A percentile compares a stretch with the other conserved stretches of the same genome.
These are phyloP conservation scores for Eubasilissa regina DNA, from an alignment of 1,140 invertebrate species.

Conservation along the genomic window DNA sequence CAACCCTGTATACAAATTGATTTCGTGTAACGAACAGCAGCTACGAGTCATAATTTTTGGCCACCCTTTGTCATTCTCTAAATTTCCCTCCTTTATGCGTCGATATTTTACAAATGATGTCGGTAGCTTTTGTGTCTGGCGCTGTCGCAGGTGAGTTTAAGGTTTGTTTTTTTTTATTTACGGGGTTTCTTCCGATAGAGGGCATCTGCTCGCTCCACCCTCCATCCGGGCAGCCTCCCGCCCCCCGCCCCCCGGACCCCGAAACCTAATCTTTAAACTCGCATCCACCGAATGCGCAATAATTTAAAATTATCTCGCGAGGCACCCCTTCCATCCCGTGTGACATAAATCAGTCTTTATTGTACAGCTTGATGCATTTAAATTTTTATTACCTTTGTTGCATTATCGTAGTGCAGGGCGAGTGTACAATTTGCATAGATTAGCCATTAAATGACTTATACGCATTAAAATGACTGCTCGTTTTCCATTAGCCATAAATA, in stretches of 20 bases:
- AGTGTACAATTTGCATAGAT: conserved; percentile 59
- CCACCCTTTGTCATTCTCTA: conserved; percentile 50
- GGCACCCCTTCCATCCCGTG: conserved; percentile 58
- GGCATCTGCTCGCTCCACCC: conserved; percentile 47
- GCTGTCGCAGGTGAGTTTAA: conserved; percentile 59
- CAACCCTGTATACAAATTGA: conserved; percentile 33
- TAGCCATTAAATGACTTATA: conserved; percentile 60
- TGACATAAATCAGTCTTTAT: conserved; percentile 61
- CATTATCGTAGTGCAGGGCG: conserved; percentile 56
- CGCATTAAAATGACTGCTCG: conserved; percentile 54
- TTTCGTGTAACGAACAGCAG: conserved; percentile 45
- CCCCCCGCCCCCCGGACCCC: no score
- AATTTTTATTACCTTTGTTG: conserved; percentile 61
- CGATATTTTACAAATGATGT: conserved; percentile 59
- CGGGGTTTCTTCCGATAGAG: conserved; percentile 39
- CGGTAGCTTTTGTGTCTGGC: conserved; percentile 45
- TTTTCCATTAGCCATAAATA: conserved; percentile 54
- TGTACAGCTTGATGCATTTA: conserved; percentile 59
- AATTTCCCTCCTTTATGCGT: conserved; percentile 51
- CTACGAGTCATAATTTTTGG: conserved; percentile 37
- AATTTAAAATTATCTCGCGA: conserved; percentile 59
- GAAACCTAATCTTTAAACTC: conserved; percentile 42
- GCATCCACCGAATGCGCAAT: conserved; percentile 49
- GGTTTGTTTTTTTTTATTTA: conserved; percentile 57
- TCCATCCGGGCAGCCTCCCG: not conserved